phyloP scores from a whole-genome alignment of 2,113 vertebrate genomes.

The Gila orcuttii region DNA sequence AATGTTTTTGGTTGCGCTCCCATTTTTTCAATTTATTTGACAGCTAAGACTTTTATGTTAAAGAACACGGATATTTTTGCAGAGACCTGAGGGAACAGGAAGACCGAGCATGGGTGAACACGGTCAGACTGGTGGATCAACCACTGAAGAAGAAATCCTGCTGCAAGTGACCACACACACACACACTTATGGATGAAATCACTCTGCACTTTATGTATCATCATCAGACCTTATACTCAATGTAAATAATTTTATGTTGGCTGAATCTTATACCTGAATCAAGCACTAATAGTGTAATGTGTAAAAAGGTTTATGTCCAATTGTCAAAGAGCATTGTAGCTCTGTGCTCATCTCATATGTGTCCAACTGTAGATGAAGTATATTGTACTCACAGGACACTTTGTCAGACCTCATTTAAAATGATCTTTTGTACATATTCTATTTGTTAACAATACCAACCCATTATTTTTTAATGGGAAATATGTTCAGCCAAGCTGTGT shows the following conservation, averaged over 20 bases:
- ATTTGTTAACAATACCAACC: not conserved
- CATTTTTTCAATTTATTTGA: no score
- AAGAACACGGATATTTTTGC: slow-evolving; percentile 25
- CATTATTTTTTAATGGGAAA: not conserved
- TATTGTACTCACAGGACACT: not conserved
- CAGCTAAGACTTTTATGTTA: not conserved
- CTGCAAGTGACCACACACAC: slow-evolving; percentile 74
- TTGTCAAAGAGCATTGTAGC: not conserved
- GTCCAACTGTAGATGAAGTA: not conserved
- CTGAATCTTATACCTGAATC: not conserved
- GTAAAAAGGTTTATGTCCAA: not conserved
- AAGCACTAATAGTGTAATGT: not conserved
- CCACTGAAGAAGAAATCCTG: slow-evolving; percentile 81
- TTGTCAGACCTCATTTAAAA: not conserved
- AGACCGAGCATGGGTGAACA: slow-evolving; percentile 83
- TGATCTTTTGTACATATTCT: slow-evolving; percentile 4
- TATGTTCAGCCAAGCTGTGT: no score
- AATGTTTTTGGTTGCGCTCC: no score
- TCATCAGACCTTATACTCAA: not conserved
- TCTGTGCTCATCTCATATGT: not conserved
- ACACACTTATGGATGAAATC: not conserved
- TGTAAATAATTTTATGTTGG: not conserved
- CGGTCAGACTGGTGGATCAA: slow-evolving; percentile 72
- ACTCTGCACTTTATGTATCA: not conserved
- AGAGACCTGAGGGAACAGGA: slow-evolving; percentile 89